These are phyloP conservation scores for Sebastes wilsoni DNA, from an alignment of 2,797 vertebrate genomes.

Conservation along the genomic window DNA sequence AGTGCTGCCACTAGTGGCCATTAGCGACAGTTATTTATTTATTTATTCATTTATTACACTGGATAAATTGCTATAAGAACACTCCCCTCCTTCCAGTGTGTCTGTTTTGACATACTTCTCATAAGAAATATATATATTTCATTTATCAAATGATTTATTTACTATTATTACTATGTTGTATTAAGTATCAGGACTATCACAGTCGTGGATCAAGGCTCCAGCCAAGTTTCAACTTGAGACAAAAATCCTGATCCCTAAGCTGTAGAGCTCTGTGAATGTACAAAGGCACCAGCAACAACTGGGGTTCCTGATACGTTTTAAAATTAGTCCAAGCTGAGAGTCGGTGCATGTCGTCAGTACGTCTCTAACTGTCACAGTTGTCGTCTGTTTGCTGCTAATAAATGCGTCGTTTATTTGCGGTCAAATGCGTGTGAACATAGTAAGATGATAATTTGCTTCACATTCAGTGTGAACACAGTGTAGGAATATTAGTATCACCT, in stretches of 20 bases:
- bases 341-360: neutral
- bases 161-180: neutral
- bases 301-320: neutral
- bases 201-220: neutral
- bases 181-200: neutral
- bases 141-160: constrained; percentile 4
- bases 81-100: neutral
- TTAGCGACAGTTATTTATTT: neutral
- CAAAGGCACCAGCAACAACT: neutral
- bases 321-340: neutral
- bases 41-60: neutral
- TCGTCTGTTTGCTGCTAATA: neutral
- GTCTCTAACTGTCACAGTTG: neutral
- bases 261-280: neutral
- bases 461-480: neutral
- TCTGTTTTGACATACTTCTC: neutral
- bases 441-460: neutral
- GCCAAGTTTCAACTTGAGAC: neutral
- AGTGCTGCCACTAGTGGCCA: neutral
- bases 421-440: neutral
- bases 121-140: neutral
- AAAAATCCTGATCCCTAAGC: neutral
- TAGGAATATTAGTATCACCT: neutral
- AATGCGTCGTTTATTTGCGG: neutral
- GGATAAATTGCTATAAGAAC: neutral